phyloP scores from a whole-genome alignment of 1,140 invertebrate species.

The Belonocnema kinseyi region DNA sequence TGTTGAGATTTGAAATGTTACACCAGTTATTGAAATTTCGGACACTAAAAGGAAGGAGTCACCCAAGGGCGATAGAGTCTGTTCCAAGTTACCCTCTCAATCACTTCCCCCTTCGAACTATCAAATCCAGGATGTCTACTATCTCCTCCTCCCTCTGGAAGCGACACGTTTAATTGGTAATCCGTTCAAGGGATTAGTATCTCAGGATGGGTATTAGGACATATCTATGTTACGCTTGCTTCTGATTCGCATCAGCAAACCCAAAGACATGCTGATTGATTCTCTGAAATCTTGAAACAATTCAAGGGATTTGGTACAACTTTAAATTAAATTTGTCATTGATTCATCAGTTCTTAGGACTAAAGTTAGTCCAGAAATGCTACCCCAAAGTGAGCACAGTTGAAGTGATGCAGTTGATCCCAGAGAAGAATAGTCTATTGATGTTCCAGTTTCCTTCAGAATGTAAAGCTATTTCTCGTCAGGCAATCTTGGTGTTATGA shows the following conservation, averaged over 20 bases:
- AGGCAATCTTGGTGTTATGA: slow-evolving; percentile 65
- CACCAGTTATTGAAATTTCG: slow-evolving; percentile 41
- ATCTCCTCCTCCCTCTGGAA: slow-evolving; percentile 35
- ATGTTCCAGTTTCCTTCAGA: too few relatives aligned
- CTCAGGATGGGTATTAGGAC: slow-evolving; percentile 69
- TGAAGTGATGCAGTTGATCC: too few relatives aligned
- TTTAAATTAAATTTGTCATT: too few relatives aligned
- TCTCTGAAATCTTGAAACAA: not conserved
- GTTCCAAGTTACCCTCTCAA: slow-evolving; percentile 26
- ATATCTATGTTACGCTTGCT: slow-evolving; percentile 65
- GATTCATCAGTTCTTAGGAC: too few relatives aligned
- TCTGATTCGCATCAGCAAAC: slow-evolving; percentile 66
- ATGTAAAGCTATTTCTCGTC: slow-evolving; percentile 40
- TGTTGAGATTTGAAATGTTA: slow-evolving; percentile 47
- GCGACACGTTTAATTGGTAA: slow-evolving; percentile 74
- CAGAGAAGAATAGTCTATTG: too few relatives aligned
- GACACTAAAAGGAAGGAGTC: slow-evolving; percentile 37
- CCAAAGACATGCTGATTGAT: slow-evolving; percentile 52
- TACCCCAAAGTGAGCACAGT: too few relatives aligned
- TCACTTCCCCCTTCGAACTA: slow-evolving; percentile 41
- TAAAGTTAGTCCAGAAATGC: too few relatives aligned
- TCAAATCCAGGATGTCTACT: slow-evolving; percentile 35
- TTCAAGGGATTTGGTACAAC: too few relatives aligned
- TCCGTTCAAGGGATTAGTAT: slow-evolving; percentile 75
- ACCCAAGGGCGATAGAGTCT: slow-evolving; percentile 34